phyloP scores from a whole-genome alignment of 2,888 invertebrate species.

The Melipona bicolor region DNA sequence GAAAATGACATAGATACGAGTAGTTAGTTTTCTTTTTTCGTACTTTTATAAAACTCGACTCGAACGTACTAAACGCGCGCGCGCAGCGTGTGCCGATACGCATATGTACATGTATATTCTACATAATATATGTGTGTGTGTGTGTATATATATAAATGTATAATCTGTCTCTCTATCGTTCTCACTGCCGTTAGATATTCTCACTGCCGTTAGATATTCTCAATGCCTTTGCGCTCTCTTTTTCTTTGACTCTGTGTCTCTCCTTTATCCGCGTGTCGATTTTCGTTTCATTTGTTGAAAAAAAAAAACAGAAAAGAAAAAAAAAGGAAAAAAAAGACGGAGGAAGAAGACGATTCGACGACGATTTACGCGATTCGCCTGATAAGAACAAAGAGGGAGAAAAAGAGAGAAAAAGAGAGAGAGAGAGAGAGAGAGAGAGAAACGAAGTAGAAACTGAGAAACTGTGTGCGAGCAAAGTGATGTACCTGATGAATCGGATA shows the following conservation, averaged over 20 bases:
- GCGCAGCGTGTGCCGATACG: not conserved
- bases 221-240: not conserved
- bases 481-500: constrained; percentile 72
- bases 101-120: constrained; percentile 5
- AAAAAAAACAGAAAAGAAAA: not conserved
- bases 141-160: not conserved
- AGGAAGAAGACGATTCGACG: constrained; percentile 15
- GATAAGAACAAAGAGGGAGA: not conserved
- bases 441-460: not conserved
- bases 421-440: too few species aligned
- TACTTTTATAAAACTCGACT: constrained; percentile 62
- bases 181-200: not conserved
- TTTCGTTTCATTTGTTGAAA: constrained; percentile 36
- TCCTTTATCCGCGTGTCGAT: constrained; percentile 25
- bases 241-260: not conserved
- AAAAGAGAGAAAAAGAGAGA: not conserved
- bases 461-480: constrained; percentile 65
- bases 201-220: not conserved
- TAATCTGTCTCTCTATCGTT: constrained; percentile 48
- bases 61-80: constrained; percentile 36
- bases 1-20: constrained; percentile 18
- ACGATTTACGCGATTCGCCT: constrained; percentile 53
- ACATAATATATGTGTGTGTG: constrained; percentile 13
- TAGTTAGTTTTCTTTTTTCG: constrained; percentile 50
- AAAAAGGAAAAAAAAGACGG: not conserved